Base-by-base conservation (phyloP, 2,888 invertebrate species). In the Drosophila lacicola region DNA sequence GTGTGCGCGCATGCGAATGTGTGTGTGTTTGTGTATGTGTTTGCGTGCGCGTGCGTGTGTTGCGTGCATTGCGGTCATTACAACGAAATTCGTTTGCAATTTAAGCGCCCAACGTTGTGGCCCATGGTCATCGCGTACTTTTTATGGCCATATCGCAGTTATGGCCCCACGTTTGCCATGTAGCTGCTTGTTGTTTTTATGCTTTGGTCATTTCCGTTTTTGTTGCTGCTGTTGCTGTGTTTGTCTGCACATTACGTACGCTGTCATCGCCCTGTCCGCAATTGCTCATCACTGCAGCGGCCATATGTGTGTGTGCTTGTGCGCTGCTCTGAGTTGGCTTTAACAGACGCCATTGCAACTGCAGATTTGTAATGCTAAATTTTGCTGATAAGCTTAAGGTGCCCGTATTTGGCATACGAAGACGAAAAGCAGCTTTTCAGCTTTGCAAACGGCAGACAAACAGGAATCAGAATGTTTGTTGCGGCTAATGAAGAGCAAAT, bases 171-270 rank as follows among this genome's bases (percentile, higher is more conserved):
- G 36, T 51, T 60, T 44, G 41, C 45, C 70, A 50, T 72, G 65
- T 70, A 74, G 62, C 45, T 46, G 47, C 57, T 74, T 82, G 73
- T 65, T 82, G 82, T 70, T 78, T 74, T 82, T 81, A 74, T 79
- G 72, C 74, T 76, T 76, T 87, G 80, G 83, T 89, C 89, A 85
- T 85, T 89, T 85, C 85, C 85, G 85, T 81, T 84, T 80, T 79
- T 77, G 71, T 58, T 61, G 36, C 66, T 42, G 54, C 51, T 64
- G 50, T 54, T 46, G 19, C 45, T 56, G 55, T 44, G 54, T 70
- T 63, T 57, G 50, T 57, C 74, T 67, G 82, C 62, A 68, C 82
- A 81, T 87, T 84, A 70, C 70, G 72, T 47, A 39, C 62, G 58
- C 82, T 87, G 87, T 84, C 82, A 78, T 69, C 82, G 79, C 42